Base-by-base conservation (phyloP, 1,140 invertebrate species). In the Rhopalosiphum maidis region DNA sequence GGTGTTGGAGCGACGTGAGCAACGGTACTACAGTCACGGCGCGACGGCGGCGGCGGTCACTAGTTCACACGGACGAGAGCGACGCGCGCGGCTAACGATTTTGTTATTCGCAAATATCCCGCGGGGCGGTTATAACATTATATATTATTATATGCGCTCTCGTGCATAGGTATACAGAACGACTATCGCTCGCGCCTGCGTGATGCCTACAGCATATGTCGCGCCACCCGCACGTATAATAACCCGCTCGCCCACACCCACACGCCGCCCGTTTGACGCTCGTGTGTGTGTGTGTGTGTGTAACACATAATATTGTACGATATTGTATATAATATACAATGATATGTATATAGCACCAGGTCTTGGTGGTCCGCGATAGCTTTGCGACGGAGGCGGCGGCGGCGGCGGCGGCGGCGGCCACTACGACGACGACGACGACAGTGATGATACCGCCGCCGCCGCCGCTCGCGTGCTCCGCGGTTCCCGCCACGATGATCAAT, bases 41-140 rank as follows among this genome's bases (percentile, higher is more conserved):
- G 46, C 55, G 68, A 4, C n/a, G 77, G 25, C 41, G 41, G 41
- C 41, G 41, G 41, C 90, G 90, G 90, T 91, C 90, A 91, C 90
- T 83, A 83, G 90, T 91, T 91, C 90, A 83, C 90, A 21, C 60
- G 60, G 37, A 48, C 55, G 48, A 23, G 37, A 18, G 22, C 87
- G 87, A 89, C 37, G 87, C 48, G 87, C n/a, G 60, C n/a, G 55
- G 35, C 91, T 93, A 93, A 93, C 91, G 91, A 93, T 93, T 93
- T 93, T 93, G 54, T 93, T 93, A 93, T 83, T 93, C 91, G 48
- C 77, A 37, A 93, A 35, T 41, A 86, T 85, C 48, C 82, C 91
- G 48, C 82, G 91, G 48, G 91, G 82, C 9, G 48, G 90, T 92
- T 54, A n/a, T 88, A 77, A 77, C n/a, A 77, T 77, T 77, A 77